Base-by-base conservation (phyloP, 2,888 invertebrate species). In the Erebia ligea region DNA sequence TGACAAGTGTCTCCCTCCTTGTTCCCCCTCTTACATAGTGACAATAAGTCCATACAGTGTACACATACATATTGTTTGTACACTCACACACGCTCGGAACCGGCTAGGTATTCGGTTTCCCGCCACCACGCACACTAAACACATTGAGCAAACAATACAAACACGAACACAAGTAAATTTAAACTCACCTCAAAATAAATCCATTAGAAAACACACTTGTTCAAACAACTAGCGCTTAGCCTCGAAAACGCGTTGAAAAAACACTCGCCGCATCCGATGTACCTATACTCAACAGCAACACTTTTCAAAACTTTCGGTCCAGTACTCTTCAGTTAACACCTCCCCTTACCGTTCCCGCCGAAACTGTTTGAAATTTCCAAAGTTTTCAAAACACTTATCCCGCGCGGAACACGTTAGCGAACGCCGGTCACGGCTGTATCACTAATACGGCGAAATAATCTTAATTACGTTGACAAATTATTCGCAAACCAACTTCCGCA, bases 131-230 rank as follows among this genome's bases (percentile, higher is more conserved):
- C 92, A 91, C 92, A 92, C 91, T 87, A 91, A 92, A 92, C 88
- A 92, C 90, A 81, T 82, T 84, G 84, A 88, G 82, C 92, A 91
- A 92, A 93, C 93, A 92, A 92, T 91, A 92, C 91, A 91, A 91
- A 91, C 91, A 92, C 92, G 87, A 89, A 90, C 92, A 90, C 89
- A 90, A 91, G 92, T 92, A 92, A 92, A 92, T 92, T 93, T 92
- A 90, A 92, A 92, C 92, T 93, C 92, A 93, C 93, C 93, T 93
- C 91, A 93, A 92, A 93, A 93, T 92, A 93, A 92, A 92, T 92
- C 93, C 93, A 93, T 93, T 93, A 93, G 93, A 93, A 93, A 92
- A 93, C 92, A 93, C 93, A 93, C 92, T 93, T 92, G 93, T 93
- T 92, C 92, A 93, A 93, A 93, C 92, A 93, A 90, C 91, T 91